A percentile compares a stretch with the other conserved stretches of the same genome.
These are phyloP conservation scores for Takifugu flavidus DNA, from an alignment of 2,113 vertebrate genomes.

Conservation along the genomic window DNA sequence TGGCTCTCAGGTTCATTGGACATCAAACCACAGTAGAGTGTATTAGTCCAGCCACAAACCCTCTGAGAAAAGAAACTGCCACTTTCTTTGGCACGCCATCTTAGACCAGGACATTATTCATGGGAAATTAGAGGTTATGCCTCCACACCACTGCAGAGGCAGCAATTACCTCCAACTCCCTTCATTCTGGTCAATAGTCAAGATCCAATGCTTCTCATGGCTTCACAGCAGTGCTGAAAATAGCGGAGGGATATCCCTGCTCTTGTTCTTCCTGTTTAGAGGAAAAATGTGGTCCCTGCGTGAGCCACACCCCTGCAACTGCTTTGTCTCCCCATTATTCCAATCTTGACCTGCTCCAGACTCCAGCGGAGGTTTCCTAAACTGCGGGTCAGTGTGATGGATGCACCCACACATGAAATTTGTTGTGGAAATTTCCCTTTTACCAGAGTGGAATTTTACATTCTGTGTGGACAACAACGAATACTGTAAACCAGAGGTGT, in stretches of 20 bases:
- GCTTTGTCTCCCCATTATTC: slow-evolving; percentile 34
- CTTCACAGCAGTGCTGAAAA: slow-evolving; percentile 41
- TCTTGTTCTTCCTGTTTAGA: slow-evolving; percentile 41
- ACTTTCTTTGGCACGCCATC: slow-evolving; percentile 59
- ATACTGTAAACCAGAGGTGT: too few relatives aligned
- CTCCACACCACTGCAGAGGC: slow-evolving; percentile 54
- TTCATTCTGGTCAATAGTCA: slow-evolving; percentile 52
- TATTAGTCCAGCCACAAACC: slow-evolving; percentile 69
- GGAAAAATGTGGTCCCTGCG: slow-evolving; percentile 14
- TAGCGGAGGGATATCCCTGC: slow-evolving; percentile 49
- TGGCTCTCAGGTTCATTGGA: slow-evolving; percentile 47
- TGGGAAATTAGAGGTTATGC: slow-evolving; percentile 70
- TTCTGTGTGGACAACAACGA: slow-evolving; percentile 38
- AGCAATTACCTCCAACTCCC: slow-evolving; percentile 62
- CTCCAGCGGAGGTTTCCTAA: slow-evolving; percentile 28
- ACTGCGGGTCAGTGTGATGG: slow-evolving; percentile 34
- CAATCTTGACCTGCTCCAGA: slow-evolving; percentile 45
- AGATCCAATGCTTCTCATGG: slow-evolving; percentile 44
- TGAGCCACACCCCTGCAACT: slow-evolving; percentile 38
- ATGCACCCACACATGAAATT: slow-evolving; percentile 29
- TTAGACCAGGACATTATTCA: slow-evolving; percentile 69
- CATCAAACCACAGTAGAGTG: slow-evolving; percentile 59
- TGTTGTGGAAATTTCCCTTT: slow-evolving; percentile 36
- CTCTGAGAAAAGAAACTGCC: slow-evolving; percentile 70
- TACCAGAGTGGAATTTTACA: slow-evolving; percentile 23